Percentiles rank a stretch among this genome's conserved stretches.
Evolutionary conservation across 2,888 invertebrate species (phyloP).

Genomic region (Notocelia uddmanniana): DNA sequence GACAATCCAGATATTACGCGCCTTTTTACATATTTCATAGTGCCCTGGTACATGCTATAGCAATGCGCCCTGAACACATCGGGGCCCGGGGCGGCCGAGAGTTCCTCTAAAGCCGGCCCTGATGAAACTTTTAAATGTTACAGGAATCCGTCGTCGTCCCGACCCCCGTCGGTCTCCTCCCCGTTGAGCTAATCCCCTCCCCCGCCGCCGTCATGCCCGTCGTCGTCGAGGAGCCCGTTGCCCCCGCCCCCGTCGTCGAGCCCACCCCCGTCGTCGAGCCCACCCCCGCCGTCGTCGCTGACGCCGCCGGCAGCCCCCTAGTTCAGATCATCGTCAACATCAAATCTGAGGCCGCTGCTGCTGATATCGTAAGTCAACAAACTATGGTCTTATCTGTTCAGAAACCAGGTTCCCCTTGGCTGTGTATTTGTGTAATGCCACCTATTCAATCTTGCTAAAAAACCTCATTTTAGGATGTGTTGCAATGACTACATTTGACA

Average conservation of each 20-base stretch:
- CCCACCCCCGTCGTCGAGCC: constrained; percentile 32
- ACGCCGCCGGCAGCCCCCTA: constrained; percentile 54
- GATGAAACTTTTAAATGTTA: not conserved
- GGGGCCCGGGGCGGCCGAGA: no score
- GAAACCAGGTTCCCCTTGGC: no score
- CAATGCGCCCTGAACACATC: no score
- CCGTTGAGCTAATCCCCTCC: constrained; percentile 32
- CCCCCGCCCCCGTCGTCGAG: constrained; percentile 40
- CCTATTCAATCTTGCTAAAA: no score
- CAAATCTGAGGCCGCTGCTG: constrained; percentile 44
- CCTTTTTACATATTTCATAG: no score
- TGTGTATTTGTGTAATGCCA: no score
- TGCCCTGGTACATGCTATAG: no score
- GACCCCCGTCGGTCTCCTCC: constrained; percentile 43
- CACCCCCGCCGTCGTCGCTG: constrained; percentile 43
- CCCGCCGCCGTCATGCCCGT: constrained; percentile 27
- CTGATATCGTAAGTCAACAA: constrained; percentile 12
- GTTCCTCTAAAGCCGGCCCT: no score
- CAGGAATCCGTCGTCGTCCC: constrained; percentile 36
- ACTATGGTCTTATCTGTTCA: not conserved
- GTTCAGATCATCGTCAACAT: constrained; percentile 52
- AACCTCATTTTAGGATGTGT: no score
- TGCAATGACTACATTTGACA: no score
- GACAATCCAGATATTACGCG: no score
- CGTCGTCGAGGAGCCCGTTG: constrained; percentile 29